Percentiles rank a stretch among this genome's conserved stretches.
Evolutionary conservation across 2,888 invertebrate genomes (phyloP).

Genomic region (Blera fallax): DNA sequence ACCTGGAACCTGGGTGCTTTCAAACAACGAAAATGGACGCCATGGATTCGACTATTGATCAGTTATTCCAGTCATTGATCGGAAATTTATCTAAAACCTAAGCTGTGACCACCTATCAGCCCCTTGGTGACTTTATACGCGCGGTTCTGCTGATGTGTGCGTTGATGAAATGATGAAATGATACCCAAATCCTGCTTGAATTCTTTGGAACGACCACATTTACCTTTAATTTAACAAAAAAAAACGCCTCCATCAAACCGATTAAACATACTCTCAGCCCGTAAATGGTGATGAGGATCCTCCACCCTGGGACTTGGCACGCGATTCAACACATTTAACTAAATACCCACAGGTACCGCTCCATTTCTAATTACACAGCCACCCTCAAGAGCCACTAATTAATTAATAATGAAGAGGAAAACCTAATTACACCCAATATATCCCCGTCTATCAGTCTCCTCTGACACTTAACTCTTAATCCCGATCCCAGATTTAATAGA

Average conservation of each 20-base stretch:
- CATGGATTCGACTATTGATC: too few species aligned
- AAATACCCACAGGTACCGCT: not conserved
- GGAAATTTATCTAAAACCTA: too few species aligned
- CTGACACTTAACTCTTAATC: constrained; percentile 11
- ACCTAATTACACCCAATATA: not conserved
- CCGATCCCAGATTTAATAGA: not conserved
- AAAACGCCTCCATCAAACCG: not conserved
- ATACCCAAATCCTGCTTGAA: too few species aligned
- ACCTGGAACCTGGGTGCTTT: too few species aligned
- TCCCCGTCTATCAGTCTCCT: not conserved
- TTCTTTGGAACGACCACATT: too few species aligned
- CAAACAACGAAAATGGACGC: too few species aligned
- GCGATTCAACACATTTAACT: not conserved
- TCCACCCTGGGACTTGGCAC: not conserved
- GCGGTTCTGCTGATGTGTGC: too few species aligned
- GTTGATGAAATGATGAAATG: too few species aligned
- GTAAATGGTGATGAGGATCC: not conserved
- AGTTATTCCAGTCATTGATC: too few species aligned
- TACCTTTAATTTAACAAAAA: too few species aligned
- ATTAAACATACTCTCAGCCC: not conserved
- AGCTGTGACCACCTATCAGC: too few species aligned
- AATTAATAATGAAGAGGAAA: not conserved
- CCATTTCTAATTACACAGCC: not conserved
- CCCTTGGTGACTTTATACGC: too few species aligned
- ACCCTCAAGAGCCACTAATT: not conserved